Base-by-base conservation (phyloP, 2,888 invertebrate genomes). In the Cheilosia scutellata region DNA sequence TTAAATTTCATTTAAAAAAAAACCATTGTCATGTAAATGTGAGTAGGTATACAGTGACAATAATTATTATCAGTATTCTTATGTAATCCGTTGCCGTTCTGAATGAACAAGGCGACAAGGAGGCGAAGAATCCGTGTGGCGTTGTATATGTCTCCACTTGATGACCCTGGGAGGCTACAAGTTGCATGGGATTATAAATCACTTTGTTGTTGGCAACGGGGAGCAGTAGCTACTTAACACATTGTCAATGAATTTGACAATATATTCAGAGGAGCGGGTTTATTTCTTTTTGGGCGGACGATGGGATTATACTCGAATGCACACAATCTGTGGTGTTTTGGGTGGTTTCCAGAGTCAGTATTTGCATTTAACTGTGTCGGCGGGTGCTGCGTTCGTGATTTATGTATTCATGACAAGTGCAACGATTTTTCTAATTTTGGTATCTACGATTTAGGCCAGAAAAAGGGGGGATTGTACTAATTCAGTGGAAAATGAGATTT, bases 231-330 rank as follows among this genome's bases (percentile, higher is more conserved):
- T 62, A 47, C 70, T 70, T 66, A 84, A 84, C 79, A 75, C 75
- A 49, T 71, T 79, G 84, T 79, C 84, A 79, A 84, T 84, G 83
- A 65, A 70, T 70, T 79, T 70, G 63, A 79, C 68, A 75, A 58
- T 82, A 51, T 37, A 37, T 70, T 57, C 51, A 37, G 63, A n/a
- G 49, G 72, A 62, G 77, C 33, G 49, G 47, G 27, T 42, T 53
- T 44, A 5, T 53, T 55, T 53, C 57, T 57, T 51, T 55, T 58
- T 27, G 16, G 42, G n/a, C 16, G 5, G 42, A 42, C n/a, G 42
- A 13, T 6, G 20, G n/a, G 49, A 49, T 58, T 47, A 57, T 47
- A 16, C 1, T 29, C n/a, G 51, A 7, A 33, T 49, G n/a, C 13
- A 62, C 7, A n/a, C 25, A 31, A 5, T 29, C 40, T 37, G 66